These are phyloP conservation scores for Oenanthe oenanthe DNA, from an alignment of 2,113 vertebrate species.

Conservation along the genomic window DNA sequence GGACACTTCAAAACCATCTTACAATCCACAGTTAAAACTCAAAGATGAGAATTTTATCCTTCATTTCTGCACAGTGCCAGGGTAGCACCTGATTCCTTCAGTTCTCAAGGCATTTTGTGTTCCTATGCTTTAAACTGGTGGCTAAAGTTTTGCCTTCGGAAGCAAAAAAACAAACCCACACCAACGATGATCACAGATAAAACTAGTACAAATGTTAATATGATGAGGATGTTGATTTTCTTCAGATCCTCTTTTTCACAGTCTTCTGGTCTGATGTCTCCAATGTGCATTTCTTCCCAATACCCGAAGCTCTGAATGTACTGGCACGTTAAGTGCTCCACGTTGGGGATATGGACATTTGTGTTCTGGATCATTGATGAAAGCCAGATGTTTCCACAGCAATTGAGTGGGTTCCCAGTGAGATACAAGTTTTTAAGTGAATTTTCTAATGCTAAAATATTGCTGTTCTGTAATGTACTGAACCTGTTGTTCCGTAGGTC, in stretches of 20 bases:
- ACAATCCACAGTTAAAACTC: conserved; percentile 35
- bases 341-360: conserved; percentile 78
- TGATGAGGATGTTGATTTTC: conserved; percentile 73
- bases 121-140: conserved; percentile 78
- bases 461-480: conserved; percentile 79
- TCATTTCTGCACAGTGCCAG: conserved; percentile 2
- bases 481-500: conserved; percentile 92
- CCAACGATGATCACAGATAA: conserved; percentile 55
- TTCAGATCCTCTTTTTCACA: conserved; percentile 77
- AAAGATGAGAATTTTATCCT: conserved; percentile 38
- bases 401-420: conserved; percentile 88
- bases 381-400: conserved; percentile 87
- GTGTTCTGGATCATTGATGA: conserved; percentile 82
- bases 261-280: conserved; percentile 78
- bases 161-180: conserved; percentile 66
- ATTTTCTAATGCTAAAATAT: conserved; percentile 80
- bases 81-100: conserved; percentile 34
- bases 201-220: conserved; percentile 70
- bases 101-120: conserved; percentile 22
- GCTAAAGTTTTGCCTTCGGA: conserved; percentile 72
- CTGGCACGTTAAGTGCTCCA: conserved; percentile 80
- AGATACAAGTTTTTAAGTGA: conserved; percentile 88
- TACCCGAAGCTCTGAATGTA: conserved; percentile 73
- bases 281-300: conserved; percentile 75
- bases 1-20: not conserved